Percentiles rank a stretch among this genome's conserved stretches.
These are phyloP conservation scores for Hesperia comma DNA, from an alignment of 2,888 invertebrate genomes.

Conservation along the genomic window DNA sequence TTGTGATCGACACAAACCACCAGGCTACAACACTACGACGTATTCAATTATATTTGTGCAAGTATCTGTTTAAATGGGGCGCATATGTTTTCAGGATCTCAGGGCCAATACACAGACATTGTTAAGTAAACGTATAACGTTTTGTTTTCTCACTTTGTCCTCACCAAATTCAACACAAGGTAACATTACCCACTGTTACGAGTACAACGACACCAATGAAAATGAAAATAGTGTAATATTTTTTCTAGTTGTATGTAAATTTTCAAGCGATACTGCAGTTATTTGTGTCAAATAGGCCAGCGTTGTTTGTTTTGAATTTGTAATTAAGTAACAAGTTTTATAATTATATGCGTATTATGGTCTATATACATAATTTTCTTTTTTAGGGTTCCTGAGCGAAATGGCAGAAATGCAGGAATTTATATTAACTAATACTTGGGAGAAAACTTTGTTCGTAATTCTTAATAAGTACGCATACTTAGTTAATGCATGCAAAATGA, in stretches of 20 bases:
- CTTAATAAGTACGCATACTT: too few species aligned
- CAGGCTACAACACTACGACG: neutral
- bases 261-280: neutral
- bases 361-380: constrained; percentile 1
- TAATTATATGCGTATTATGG: neutral
- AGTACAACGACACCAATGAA: neutral
- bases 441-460: too few species aligned
- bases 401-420: too few species aligned
- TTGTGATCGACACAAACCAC: too few species aligned
- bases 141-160: constrained; percentile 1
- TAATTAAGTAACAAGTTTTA: neutral
- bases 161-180: constrained; percentile 15
- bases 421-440: too few species aligned
- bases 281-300: constrained; percentile 7
- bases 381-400: neutral
- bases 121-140: neutral
- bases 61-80: neutral
- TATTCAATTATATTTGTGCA: constrained; percentile 3
- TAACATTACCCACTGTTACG: neutral
- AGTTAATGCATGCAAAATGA: too few species aligned
- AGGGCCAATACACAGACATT: constrained; percentile 10
- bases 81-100: constrained; percentile 23
- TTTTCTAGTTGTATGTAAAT: constrained; percentile 1
- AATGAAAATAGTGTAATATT: neutral
- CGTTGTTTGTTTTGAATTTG: neutral